phyloP scores from a whole-genome alignment of 2,797 vertebrate genomes.

The Sphenodon punctatus region DNA sequence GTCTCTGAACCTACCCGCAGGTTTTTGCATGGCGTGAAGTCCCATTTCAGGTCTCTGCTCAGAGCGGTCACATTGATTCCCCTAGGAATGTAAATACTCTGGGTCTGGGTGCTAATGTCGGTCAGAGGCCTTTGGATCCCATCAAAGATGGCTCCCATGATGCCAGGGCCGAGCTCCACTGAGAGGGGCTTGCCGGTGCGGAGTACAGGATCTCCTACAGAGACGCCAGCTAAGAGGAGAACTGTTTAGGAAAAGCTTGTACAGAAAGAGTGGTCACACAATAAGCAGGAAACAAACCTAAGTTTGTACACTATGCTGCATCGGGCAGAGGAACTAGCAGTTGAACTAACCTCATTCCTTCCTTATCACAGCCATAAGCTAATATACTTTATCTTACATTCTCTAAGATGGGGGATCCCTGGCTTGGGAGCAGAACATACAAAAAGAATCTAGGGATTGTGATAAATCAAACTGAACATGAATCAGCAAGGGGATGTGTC shows the following conservation, averaged over 20 bases:
- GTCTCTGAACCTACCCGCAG: conserved; percentile 89
- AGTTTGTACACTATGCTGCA: background rate
- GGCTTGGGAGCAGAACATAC: too few relatives aligned
- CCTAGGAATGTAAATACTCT: conserved; percentile 98
- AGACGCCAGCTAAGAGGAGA: conserved; percentile 87
- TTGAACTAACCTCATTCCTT: too few relatives aligned
- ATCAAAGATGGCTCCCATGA: conserved; percentile 99
- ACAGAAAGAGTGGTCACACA: background rate
- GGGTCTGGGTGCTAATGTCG: conserved; percentile 91
- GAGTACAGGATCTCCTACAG: conserved; percentile 95
- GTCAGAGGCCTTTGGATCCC: conserved; percentile 96
- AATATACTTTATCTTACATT: too few relatives aligned
- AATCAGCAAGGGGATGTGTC: too few relatives aligned
- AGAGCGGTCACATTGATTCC: conserved; percentile 95
- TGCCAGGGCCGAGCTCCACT: conserved; percentile 95
- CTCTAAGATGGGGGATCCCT: too few relatives aligned
- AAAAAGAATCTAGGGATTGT: too few relatives aligned
- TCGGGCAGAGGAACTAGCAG: too few relatives aligned
- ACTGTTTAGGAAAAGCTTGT: conserved; percentile 77
- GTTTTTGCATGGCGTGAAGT: conserved; percentile 89
- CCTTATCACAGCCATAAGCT: too few relatives aligned
- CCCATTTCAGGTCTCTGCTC: conserved; percentile 93
- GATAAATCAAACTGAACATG: too few relatives aligned
- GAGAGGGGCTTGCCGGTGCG: conserved; percentile 97
- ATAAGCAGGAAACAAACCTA: background rate